phyloP scores from a whole-genome alignment of 2,888 invertebrate species.

The Timema podura region DNA sequence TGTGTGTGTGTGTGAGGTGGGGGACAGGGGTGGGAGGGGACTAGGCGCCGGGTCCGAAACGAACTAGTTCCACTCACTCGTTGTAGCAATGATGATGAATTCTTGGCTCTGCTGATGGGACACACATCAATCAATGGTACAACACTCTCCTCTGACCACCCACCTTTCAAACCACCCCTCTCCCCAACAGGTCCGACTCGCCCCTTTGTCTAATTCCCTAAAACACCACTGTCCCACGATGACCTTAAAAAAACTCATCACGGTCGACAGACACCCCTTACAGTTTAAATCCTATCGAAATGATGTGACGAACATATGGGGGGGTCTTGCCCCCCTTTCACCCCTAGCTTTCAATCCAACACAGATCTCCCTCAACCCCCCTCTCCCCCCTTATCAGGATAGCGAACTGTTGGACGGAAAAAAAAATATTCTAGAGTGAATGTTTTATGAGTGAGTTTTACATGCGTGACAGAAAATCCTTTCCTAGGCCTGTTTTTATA shows the following conservation, averaged over 20 bases:
- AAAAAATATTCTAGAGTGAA: no score
- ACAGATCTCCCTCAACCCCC: conserved; percentile 18
- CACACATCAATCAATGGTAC: conserved; percentile 23
- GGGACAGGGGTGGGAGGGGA: not conserved
- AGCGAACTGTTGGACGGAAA: no score
- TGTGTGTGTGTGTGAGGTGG: conserved; percentile 1
- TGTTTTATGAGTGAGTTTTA: conserved; percentile 20
- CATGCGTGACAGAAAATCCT: conserved; percentile 23
- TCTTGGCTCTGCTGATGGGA: conserved; percentile 23
- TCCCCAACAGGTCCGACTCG: no score
- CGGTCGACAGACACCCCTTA: conserved; percentile 2
- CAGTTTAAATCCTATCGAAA: conserved; percentile 24
- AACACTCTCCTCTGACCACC: not conserved
- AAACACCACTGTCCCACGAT: no score
- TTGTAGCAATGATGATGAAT: conserved; percentile 28
- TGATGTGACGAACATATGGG: conserved; percentile 30
- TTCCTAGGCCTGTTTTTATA: no score
- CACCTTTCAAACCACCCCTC: not conserved
- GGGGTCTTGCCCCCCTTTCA: no score
- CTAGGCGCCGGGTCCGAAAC: not conserved
- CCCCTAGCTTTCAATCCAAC: no score
- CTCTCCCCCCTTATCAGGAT: not conserved
- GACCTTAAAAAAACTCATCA: not conserved
- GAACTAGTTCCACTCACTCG: conserved; percentile 5
- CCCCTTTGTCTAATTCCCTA: no score